Percentiles rank a stretch among this genome's conserved stretches.
Conservation (phyloP, 1,140 invertebrate species). For the Aphaenogaster floridana region DNA sequence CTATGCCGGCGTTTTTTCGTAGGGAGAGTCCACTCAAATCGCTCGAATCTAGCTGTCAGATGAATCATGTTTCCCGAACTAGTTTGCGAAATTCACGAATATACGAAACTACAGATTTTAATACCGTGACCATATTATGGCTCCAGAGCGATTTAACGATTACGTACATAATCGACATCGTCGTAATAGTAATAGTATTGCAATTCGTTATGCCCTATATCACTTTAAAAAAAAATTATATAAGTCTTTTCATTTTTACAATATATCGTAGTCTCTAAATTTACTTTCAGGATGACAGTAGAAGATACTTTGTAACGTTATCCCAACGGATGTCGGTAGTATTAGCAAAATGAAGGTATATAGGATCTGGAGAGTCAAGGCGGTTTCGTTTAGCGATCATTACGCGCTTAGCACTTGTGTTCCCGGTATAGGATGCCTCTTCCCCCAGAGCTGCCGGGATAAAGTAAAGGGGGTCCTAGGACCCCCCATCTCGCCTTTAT, state of each 20-base stretch:
- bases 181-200: background rate
- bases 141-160: background rate
- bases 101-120: background rate
- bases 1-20: constrained; percentile 48
- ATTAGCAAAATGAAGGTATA: background rate
- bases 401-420: constrained; percentile 84
- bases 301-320: background rate
- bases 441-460: constrained; percentile 79
- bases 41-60: background rate
- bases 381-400: constrained; percentile 83
- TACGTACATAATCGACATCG: background rate
- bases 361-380: constrained; percentile 57
- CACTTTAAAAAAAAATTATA: background rate
- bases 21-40: constrained; percentile 7
- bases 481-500: constrained; percentile 86
- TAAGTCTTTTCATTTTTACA: background rate
- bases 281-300: background rate
- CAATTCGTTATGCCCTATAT: background rate
- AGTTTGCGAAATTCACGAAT: background rate
- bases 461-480: constrained; percentile 78
- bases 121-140: background rate
- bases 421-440: constrained; percentile 76
- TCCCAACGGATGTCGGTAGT: background rate
- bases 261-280: background rate
- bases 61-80: constrained; percentile 2